Conservation (phyloP, 2,113 vertebrate species). For the Gallinago paraguaiae region DNA sequence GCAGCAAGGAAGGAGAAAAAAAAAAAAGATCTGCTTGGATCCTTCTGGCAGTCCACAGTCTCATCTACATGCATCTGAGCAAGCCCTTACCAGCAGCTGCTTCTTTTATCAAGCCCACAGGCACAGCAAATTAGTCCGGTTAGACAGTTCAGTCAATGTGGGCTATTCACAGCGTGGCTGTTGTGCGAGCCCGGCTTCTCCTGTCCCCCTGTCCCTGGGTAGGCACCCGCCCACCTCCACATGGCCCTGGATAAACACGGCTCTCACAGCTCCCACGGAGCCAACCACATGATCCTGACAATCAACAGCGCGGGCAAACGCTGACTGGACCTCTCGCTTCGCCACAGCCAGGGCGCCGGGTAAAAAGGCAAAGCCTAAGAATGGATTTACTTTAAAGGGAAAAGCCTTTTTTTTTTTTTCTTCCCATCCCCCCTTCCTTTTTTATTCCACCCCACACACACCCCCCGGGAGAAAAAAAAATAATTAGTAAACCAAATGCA, state of each 20-base stretch:
- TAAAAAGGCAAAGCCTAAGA: neutral
- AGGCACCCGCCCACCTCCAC: conserved; percentile 81
- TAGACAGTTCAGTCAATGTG: conserved; percentile 82
- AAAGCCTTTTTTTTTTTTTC: neutral
- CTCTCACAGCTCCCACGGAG: conserved; percentile 65
- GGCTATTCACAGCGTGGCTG: conserved; percentile 82
- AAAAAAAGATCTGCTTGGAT: conserved; percentile 24
- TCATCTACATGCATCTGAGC: conserved; percentile 80
- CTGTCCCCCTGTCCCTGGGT: conserved; percentile 75
- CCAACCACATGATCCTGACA: conserved; percentile 74
- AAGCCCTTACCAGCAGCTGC: conserved; percentile 84
- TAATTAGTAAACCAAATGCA: neutral
- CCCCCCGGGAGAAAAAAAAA: neutral
- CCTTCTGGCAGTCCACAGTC: conserved; percentile 63
- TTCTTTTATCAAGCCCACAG: conserved; percentile 84
- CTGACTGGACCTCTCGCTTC: neutral
- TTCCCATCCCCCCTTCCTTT: accelerated
- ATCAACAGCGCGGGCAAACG: conserved; percentile 31
- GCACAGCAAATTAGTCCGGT: conserved; percentile 82
- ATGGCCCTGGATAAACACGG: conserved; percentile 76
- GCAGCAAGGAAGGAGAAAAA: neutral
- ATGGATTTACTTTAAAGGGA: neutral
- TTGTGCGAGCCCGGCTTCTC: conserved; percentile 75
- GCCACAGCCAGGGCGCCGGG: neutral
- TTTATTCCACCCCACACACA: no score